Evolutionary conservation across 1,140 invertebrate genomes (phyloP), one percentile per base, ranked within the genome.

Genomic region (Xylocopa sonorina): DNA sequence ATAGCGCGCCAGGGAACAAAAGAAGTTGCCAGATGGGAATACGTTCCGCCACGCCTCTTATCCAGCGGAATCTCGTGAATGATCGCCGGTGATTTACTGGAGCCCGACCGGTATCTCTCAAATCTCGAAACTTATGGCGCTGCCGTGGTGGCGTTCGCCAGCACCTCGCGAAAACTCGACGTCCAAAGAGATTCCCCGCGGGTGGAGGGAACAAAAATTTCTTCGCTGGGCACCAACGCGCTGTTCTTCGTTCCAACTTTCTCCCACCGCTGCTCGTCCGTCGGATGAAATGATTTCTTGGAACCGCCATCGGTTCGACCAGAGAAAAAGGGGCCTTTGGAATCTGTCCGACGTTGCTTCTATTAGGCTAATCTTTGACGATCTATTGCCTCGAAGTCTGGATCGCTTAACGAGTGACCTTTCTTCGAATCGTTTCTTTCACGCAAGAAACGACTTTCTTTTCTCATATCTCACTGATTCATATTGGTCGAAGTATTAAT

Each of bases 81-180:
- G 83, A 85, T 85, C 79, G 82, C 46, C 78, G 82, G 82, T 84
- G 83, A 85, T 85, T 84, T 85, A 85, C 73, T 57, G 78, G 73
- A 81, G 53, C 53, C 67, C 62, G 34, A 43, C 41, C 64, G 71
- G 67, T 84, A 81, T 85, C 78, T 85, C 68, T 77, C 50, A 85
- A 85, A 85, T 85, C 83, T 85, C 51, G 67, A 48, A 69, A 84
- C 62, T 85, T 85, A 85, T 85, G 78, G 78, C 82, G 58, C 14
- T 67, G 68, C 68, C 82, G 68, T 84, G 73, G 68, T 84, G 73
- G 60, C 67, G 60, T 63, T 68, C 83, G 63, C n/a, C 64, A 29
- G 38, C 67, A 50, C 18, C 50, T 27, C 76, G 68, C 76, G 80
- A 66, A 53, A 82, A 82, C 60, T 79, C 74, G 82, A 60, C 46